These are phyloP conservation scores for Drosophila sulfurigaster DNA, from an alignment of 1,140 invertebrate genomes.

Conservation along the genomic window DNA sequence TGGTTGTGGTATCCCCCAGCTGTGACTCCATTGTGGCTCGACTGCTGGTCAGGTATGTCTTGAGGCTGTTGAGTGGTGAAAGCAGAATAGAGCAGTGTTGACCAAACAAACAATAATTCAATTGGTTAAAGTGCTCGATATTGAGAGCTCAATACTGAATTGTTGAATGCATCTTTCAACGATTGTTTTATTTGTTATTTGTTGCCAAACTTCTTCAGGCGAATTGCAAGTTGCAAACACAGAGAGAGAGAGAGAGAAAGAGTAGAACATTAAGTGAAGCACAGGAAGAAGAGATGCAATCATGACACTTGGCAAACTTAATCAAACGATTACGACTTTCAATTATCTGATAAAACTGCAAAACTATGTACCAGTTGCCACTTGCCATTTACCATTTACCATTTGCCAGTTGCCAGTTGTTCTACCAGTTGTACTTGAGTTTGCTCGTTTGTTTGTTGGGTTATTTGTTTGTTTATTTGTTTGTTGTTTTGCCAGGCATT, in stretches of 20 bases:
- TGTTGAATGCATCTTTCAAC: conserved; percentile 3
- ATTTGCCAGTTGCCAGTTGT: conserved; percentile 1
- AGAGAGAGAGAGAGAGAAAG: background rate
- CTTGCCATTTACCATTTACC: too few species aligned
- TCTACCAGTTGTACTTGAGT: conserved; percentile 29
- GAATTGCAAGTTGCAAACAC: background rate
- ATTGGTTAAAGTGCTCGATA: conserved; percentile 1
- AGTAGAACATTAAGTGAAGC: conserved; percentile 5
- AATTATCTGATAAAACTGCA: conserved; percentile 77
- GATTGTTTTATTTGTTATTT: background rate
- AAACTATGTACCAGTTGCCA: conserved; percentile 51
- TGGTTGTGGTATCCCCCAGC: conserved; percentile 87
- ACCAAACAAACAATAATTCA: background rate
- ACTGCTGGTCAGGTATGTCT: conserved; percentile 89
- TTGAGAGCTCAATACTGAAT: background rate
- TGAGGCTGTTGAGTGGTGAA: conserved; percentile 85
- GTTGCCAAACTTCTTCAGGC: background rate
- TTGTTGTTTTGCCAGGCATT: conserved; percentile 19
- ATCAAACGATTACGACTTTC: conserved; percentile 81
- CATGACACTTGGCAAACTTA: conserved; percentile 76
- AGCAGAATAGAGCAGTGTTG: conserved; percentile 35
- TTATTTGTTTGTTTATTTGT: conserved; percentile 25
- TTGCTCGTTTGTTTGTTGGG: conserved; percentile 33
- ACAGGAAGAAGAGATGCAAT: conserved; percentile 55
- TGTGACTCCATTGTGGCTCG: conserved; percentile 88